Evolutionary conservation across 2,797 vertebrate species (phyloP).

Genomic region (Hapalemur alaotrensis): DNA sequence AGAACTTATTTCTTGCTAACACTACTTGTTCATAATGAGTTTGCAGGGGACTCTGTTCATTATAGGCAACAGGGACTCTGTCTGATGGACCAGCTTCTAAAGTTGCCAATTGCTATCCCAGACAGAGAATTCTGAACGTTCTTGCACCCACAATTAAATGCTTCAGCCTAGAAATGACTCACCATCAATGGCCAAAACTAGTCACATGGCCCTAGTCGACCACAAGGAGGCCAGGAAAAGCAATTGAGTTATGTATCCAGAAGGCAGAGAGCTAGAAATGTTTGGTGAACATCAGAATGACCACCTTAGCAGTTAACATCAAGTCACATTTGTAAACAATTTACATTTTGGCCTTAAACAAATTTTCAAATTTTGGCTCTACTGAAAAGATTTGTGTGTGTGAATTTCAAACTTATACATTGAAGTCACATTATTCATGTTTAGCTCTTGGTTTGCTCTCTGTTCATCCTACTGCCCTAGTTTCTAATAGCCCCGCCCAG

Average conservation of each 20-base stretch:
- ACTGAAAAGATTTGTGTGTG: background rate
- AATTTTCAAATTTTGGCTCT: slow-evolving; percentile 12
- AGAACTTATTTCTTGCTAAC: slow-evolving; percentile 10
- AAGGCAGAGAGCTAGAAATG: background rate
- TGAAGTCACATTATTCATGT: slow-evolving; percentile 10
- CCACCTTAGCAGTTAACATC: background rate
- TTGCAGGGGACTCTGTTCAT: background rate
- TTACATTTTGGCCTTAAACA: slow-evolving; percentile 1
- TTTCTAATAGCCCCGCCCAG: background rate
- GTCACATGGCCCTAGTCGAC: background rate
- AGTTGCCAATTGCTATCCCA: background rate
- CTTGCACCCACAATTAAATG: background rate
- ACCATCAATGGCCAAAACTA: background rate
- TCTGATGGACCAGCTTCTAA: background rate
- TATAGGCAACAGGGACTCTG: background rate
- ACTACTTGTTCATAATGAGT: background rate
- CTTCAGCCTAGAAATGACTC: background rate
- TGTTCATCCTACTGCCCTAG: background rate
- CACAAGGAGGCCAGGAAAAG: background rate
- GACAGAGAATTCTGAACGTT: background rate
- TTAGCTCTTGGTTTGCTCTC: background rate
- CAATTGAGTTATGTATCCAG: background rate
- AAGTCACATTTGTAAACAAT: slow-evolving; percentile 27
- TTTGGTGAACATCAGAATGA: slow-evolving; percentile 17
- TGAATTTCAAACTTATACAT: background rate